Base-by-base conservation (phyloP, 2,797 vertebrate species). In the Muscicapa striata region DNA sequence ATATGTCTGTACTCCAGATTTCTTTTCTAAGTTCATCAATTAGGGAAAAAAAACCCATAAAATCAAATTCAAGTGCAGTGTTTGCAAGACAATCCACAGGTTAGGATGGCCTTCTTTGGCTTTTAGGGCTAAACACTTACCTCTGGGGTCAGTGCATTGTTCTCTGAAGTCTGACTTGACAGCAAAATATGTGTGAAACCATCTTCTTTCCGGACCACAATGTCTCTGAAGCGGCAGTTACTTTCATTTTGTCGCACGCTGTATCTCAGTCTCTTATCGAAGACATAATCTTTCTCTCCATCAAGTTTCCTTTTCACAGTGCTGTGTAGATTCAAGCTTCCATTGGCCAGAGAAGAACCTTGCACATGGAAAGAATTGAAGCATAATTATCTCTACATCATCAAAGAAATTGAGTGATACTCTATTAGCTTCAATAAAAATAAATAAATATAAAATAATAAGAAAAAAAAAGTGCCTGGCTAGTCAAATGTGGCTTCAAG, bases 151-250 rank as follows among this genome's bases (percentile, higher is more conserved):
- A 99, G 97, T 30, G 99, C 98, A 79, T 99, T 99, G 98, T 99
- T 99, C 97, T 99, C 99, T 11, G 99, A 99, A 16, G 99, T 99
- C 97, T 99, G 99, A 97, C 99, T 99, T 8, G 99, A 99, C 49
- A 99, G 98, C 93, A 99, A 98, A 87, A 99, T 98, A 52, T 99
- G 99, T 7, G 99, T 99, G 98, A 99, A 99, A 57, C 99, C 99
- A 54, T 99, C 99, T 97, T 99, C 99, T 96, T 99, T 99, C 96
- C 99, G 98, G 84, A 99, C 99, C 16, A 99, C 99, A 29, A 99
- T 99, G 98, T 99, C 99, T 87, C 99, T 98, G 97, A 99, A 99
- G 72, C 99, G 98, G 96, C 99, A 99, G 98, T 98, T 99, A 97
- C 98, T 98, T 96, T 99, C 99, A 5, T 98, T 99, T 97, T 99